Evolutionary conservation across 2,797 vertebrate genomes (phyloP).

Genomic region (Xiphophorus birchmanni): DNA sequence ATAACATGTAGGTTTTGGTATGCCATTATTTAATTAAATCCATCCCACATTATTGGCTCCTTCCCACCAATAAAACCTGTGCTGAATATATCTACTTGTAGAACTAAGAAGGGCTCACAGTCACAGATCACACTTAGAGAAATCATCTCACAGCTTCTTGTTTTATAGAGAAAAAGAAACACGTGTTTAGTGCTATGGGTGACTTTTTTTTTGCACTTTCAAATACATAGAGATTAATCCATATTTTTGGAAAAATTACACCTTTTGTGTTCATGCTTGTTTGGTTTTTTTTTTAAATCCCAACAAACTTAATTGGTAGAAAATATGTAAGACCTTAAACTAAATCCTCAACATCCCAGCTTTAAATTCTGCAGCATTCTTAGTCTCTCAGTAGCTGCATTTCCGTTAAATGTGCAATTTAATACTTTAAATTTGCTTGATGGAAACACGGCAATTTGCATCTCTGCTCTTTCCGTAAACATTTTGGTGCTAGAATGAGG

Average conservation of each 20-base stretch:
- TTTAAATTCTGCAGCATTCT: not conserved
- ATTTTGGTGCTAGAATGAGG: too few relatives aligned
- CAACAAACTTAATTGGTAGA: not conserved
- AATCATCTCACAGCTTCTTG: not conserved
- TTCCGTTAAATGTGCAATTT: too few relatives aligned
- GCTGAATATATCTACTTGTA: conserved; percentile 16
- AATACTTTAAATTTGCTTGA: too few relatives aligned
- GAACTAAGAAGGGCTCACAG: conserved; percentile 8
- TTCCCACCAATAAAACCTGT: conserved; percentile 7
- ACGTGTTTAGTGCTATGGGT: not conserved
- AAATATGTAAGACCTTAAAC: not conserved
- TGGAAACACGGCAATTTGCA: too few relatives aligned
- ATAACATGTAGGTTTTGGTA: not conserved
- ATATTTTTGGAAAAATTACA: not conserved
- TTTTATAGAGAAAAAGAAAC: not conserved
- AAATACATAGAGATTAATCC: not conserved
- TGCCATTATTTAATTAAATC: conserved; percentile 3
- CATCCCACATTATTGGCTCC: not conserved
- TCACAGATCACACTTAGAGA: conserved; percentile 6
- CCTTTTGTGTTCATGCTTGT: not conserved
- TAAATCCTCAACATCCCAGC: not conserved
- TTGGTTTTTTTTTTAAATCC: not conserved
- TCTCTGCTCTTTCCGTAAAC: too few relatives aligned
- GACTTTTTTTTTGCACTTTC: not conserved
- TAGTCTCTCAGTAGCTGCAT: not conserved